phyloP scores from a whole-genome alignment of 2,888 invertebrate genomes.

The Microdon myrmicae region DNA sequence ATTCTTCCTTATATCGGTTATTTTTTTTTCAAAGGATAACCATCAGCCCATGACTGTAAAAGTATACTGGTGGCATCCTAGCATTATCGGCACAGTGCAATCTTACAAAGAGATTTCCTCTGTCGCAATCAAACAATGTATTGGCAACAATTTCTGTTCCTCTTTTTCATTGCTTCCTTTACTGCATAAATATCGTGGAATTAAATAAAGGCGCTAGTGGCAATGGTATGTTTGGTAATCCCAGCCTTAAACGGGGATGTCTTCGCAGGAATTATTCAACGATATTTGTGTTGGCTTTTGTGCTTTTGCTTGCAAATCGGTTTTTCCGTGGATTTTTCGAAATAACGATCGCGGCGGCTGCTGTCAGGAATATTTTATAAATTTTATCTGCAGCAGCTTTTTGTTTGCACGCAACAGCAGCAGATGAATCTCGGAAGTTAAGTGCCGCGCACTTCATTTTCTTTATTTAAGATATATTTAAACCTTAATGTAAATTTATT shows the following conservation, averaged over 20 bases:
- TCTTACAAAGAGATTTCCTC: conserved; percentile 45
- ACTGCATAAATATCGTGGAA: conserved; percentile 44
- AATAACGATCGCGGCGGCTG: conserved; percentile 30
- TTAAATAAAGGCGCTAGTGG: conserved; percentile 31
- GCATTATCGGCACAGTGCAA: conserved; percentile 10
- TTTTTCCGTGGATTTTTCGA: conserved; percentile 19
- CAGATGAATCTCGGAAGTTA: too few species aligned
- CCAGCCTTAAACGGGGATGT: conserved; percentile 41
- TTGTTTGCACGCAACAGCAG: too few species aligned
- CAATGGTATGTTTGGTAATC: conserved; percentile 42
- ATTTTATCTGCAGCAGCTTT: too few species aligned
- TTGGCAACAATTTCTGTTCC: conserved; percentile 19
- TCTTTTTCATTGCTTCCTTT: conserved; percentile 9
- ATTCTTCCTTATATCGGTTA: conserved; percentile 30
- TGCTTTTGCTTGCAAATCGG: conserved; percentile 11
- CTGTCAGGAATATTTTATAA: too few species aligned
- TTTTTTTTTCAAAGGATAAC: conserved; percentile 35
- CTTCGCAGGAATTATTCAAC: conserved; percentile 40
- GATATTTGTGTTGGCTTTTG: conserved; percentile 23
- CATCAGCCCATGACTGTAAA: conserved; percentile 13
- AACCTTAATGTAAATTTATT: too few species aligned
- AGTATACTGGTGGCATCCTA: background rate
- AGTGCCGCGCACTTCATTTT: too few species aligned
- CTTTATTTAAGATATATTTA: too few species aligned
- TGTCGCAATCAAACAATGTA: conserved; percentile 41